Evolutionary conservation across 2,113 vertebrate species (phyloP).

Genomic region (Thomomys bottae): DNA sequence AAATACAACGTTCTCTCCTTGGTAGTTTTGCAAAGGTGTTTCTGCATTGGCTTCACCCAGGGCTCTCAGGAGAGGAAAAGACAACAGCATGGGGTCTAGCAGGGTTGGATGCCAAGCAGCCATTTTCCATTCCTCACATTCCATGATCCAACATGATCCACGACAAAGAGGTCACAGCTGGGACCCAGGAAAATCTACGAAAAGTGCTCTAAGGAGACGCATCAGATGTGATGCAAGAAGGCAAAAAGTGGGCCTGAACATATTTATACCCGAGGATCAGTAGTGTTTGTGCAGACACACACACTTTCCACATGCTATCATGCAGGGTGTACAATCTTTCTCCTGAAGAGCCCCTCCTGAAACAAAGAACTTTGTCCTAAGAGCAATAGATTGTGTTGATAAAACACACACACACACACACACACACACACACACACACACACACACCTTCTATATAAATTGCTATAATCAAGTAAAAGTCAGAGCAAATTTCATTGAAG

Average conservation of each 20-base stretch:
- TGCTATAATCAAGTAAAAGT: slow-evolving; percentile 50
- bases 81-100: background rate
- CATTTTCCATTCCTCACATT: background rate
- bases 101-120: background rate
- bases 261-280: background rate
- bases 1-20: background rate
- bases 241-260: background rate
- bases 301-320: background rate
- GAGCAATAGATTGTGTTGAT: background rate
- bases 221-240: background rate
- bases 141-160: background rate
- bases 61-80: background rate
- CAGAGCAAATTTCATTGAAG: slow-evolving; percentile 51
- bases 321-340: background rate
- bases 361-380: background rate
- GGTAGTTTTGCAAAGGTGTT: background rate
- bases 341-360: background rate
- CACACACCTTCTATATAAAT: background rate
- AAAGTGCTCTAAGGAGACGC: background rate
- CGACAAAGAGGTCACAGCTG: background rate
- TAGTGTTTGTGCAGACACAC: background rate
- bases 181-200: background rate
- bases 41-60: background rate
- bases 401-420: no score
- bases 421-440: no score